Base-by-base conservation (phyloP, 53 echinoderm and acorn worm species). In the Echinarachnius parma region DNA sequence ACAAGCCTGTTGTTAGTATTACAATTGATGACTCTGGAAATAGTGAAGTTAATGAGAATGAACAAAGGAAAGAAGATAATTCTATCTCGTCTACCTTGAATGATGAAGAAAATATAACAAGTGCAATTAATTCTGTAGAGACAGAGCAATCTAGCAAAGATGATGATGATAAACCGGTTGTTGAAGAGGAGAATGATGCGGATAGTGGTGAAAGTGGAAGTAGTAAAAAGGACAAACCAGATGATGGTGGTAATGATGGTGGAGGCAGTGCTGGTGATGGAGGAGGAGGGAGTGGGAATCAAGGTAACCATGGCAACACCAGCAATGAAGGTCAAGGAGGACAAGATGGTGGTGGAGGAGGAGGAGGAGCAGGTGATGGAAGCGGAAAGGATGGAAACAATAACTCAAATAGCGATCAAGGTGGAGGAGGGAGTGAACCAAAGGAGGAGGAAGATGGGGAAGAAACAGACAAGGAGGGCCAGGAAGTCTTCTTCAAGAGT, bases 381-480 rank as follows among this genome's bases (percentile, higher is more conserved):
- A 35, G 48, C 57, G 39, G 75, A 29, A 59, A 25, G 7, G 54
- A 76, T 46, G 60, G 76, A 21, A 47, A 25, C 57, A 57, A 24
- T 75, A 9, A 20, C n/a, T n/a, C n/a, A n/a, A n/a, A n/a, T n/a
- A n/a, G n/a, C n/a, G n/a, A n/a, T n/a, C 29, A 23, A 28, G 77
- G 77, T 55, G 62, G 20, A 5, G 60, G 62, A 68, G 74, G 46
- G 52, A 29, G 21, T 20, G 44, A 60, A 7, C 14, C 10, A 9
- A 45, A 52, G 62, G 57, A 28, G 49, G 69, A 33, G 53, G 16
- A 60, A 31, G 27, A 46, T 3, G 44, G 58, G 16, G 65, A 57
- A 22, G 59, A 45, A 65, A 46, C 16, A 25, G 71, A 81, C 28
- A 74, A 70, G 21, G 79, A 72, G 29, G 28, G 25, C 19, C 23